These are phyloP conservation scores for Aradophagus sp. DNA, from an alignment of 1,140 invertebrate genomes.

Conservation along the genomic window DNA sequence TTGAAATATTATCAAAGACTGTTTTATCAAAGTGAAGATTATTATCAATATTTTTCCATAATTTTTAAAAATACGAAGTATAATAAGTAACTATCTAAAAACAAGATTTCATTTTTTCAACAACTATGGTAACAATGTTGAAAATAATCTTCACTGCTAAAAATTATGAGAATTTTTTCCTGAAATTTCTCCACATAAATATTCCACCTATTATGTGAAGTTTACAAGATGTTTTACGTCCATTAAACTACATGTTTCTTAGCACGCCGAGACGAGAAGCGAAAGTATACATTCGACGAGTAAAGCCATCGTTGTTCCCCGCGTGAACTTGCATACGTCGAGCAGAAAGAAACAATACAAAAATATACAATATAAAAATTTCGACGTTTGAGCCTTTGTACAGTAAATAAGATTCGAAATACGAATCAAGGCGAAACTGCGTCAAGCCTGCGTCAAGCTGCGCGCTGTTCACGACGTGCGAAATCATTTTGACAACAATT, in stretches of 20 bases:
- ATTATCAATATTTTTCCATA: not conserved
- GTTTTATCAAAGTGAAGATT: too few species aligned
- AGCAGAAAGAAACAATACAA: slow-evolving; percentile 16
- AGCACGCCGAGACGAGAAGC: too few species aligned
- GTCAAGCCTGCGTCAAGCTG: not conserved
- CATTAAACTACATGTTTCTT: slow-evolving; percentile 3
- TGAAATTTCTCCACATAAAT: too few species aligned
- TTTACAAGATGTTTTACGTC: not conserved
- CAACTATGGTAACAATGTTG: too few species aligned
- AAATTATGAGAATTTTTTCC: slow-evolving; percentile 1
- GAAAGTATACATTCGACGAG: too few species aligned
- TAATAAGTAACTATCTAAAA: slow-evolving; percentile 2
- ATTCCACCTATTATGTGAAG: not conserved
- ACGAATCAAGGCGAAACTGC: not conserved
- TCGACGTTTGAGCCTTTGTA: slow-evolving; percentile 13
- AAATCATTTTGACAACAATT: slow-evolving; percentile 4
- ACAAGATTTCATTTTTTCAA: slow-evolving; percentile 12
- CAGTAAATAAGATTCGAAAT: slow-evolving; percentile 8
- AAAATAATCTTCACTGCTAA: too few species aligned
- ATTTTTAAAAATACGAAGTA: too few species aligned
- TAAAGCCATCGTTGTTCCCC: too few species aligned
- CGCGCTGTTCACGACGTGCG: not conserved
- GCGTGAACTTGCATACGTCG: slow-evolving; percentile 1
- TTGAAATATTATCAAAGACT: too few species aligned
- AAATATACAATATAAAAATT: slow-evolving; percentile 36